Evolutionary conservation across 2,113 vertebrate species (phyloP).

Genomic region (Microcebus tavaratra): DNA sequence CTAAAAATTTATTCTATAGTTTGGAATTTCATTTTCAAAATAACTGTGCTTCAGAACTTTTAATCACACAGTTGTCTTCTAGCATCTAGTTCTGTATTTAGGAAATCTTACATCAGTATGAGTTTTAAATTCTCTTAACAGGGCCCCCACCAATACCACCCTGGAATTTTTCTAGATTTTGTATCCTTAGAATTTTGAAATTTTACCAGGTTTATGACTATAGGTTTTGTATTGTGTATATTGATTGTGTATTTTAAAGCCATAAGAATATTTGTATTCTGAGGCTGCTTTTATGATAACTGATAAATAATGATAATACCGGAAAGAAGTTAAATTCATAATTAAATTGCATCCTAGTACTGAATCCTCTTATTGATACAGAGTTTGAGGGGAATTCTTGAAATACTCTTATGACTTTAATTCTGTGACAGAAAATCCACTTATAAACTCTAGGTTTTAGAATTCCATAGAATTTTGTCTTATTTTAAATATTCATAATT

Average conservation of each 20-base stretch:
- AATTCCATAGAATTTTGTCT: not conserved
- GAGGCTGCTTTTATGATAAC: not conserved
- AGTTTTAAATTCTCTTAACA: not conserved
- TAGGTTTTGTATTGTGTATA: not conserved
- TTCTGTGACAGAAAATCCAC: not conserved
- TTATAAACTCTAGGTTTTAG: not conserved
- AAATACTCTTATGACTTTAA: not conserved
- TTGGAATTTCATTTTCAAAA: not conserved
- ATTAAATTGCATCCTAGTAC: not conserved
- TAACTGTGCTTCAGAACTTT: not conserved
- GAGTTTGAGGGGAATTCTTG: not conserved
- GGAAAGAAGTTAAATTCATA: slow-evolving; percentile 33
- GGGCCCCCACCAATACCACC: no score
- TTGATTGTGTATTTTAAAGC: not conserved
- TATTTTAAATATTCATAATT: not conserved
- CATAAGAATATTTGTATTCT: not conserved
- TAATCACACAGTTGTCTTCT: not conserved
- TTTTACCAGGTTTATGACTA: not conserved
- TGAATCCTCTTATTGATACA: not conserved
- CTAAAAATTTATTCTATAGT: not conserved
- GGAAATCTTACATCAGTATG: not conserved
- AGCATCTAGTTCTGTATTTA: not conserved
- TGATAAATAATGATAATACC: not conserved
- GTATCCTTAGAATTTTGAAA: not conserved
- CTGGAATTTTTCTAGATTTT: not conserved